Conservation (phyloP, 2,888 invertebrate genomes). For the Zeuzera pyrina region DNA sequence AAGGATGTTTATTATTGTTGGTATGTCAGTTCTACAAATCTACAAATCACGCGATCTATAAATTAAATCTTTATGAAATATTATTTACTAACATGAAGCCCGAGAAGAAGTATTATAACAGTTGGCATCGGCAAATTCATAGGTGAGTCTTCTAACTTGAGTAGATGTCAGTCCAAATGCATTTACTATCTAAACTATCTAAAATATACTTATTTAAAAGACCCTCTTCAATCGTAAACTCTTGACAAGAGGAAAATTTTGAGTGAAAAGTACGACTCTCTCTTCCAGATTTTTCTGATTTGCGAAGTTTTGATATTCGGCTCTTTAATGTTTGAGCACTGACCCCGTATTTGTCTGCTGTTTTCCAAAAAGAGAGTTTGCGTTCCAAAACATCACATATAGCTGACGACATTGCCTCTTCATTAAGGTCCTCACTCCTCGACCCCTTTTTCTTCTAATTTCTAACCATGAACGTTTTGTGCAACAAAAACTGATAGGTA, state of each 20-base stretch:
- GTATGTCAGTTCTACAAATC: no score
- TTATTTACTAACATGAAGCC: no score
- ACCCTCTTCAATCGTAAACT: slow-evolving; percentile 9
- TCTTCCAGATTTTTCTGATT: slow-evolving; percentile 1
- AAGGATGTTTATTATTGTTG: slow-evolving; percentile 7
- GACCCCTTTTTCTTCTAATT: slow-evolving; percentile 11
- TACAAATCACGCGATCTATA: no score
- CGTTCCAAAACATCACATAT: slow-evolving; percentile 8
- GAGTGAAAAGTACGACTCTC: slow-evolving; percentile 6
- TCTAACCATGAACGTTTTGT: slow-evolving; percentile 2
- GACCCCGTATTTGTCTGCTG: slow-evolving; percentile 10
- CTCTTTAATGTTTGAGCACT: slow-evolving; percentile 9
- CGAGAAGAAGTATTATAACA: no score
- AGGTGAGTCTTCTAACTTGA: slow-evolving; percentile 13
- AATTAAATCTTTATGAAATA: no score
- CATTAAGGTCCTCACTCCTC: slow-evolving; percentile 8
- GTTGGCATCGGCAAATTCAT: slow-evolving; percentile 9
- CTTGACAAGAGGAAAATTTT: slow-evolving; percentile 9
- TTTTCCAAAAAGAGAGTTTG: slow-evolving; percentile 7
- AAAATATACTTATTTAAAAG: slow-evolving; percentile 8
- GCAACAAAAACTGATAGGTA: slow-evolving; percentile 3
- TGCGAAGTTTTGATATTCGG: slow-evolving; percentile 6
- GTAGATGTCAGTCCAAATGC: slow-evolving; percentile 10
- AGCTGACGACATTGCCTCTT: slow-evolving; percentile 9
- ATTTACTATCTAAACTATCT: slow-evolving; percentile 10